Conservation (phyloP, 1,140 invertebrate species). For the Cheumatopsyche charites region DNA sequence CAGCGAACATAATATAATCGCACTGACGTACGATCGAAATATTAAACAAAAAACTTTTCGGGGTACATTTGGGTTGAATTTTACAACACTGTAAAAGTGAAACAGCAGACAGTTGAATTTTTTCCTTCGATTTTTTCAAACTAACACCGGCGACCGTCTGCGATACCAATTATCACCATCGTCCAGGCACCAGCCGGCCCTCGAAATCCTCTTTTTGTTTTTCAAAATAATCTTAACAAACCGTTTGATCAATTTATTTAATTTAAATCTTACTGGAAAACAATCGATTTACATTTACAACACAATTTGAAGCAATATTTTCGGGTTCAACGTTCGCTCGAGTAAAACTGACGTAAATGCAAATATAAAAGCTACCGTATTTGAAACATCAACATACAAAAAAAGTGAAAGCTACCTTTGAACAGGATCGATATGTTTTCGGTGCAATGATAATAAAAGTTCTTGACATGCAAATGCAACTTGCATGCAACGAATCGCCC, state of each 20-base stretch:
- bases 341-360: no score
- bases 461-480: conserved; percentile 31
- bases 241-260: no score
- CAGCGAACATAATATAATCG: no score
- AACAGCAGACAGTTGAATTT: conserved; percentile 47
- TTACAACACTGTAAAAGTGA: conserved; percentile 47
- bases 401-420: conserved; percentile 33
- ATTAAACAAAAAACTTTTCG: conserved; percentile 12
- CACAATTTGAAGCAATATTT: background rate
- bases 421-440: conserved; percentile 5
- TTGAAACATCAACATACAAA: background rate
- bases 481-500: conserved; percentile 9
- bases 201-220: background rate
- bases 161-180: conserved; percentile 42
- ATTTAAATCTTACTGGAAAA: no score
- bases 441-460: conserved; percentile 20
- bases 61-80: conserved; percentile 33
- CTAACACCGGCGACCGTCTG: conserved; percentile 33
- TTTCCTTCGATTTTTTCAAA: conserved; percentile 14
- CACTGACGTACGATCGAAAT: background rate
- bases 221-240: background rate
- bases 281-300: background rate
- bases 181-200: conserved; percentile 10
- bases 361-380: no score
- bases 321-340: background rate